Base-by-base conservation (phyloP, 92 coral and sea anemone genomes). In the Anthopleura xanthogrammica region DNA sequence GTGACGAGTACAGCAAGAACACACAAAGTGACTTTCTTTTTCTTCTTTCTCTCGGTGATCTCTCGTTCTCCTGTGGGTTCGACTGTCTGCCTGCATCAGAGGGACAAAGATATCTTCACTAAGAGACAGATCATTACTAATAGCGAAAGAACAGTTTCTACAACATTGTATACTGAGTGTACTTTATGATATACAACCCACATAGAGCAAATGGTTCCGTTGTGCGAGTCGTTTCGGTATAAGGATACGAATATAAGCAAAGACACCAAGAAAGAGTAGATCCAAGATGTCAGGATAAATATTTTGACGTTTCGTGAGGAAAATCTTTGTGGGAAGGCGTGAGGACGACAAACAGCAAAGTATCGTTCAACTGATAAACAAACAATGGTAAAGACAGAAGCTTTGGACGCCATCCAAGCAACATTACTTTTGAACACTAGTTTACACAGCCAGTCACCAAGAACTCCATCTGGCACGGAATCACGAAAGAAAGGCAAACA, bases 11-110 rank as follows among this genome's bases (percentile, higher is more conserved):
- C n/a, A n/a, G n/a, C n/a, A n/a, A n/a, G n/a, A n/a, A n/a, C n/a
- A n/a, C n/a, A n/a, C n/a, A n/a, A n/a, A n/a, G n/a, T n/a, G n/a
- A n/a, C n/a, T n/a, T n/a, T n/a, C 36, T 81, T 81, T 43, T 70
- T 68, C 77, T 46, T 81, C 77, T 81, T 81, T 70, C 66, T 81
- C 66, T 81, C 77, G 29, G 72, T 75, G 41, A 81, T 81, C 84
- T 50, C 65, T 70, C 84, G 72, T 22, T 23, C 42, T 70, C 48
- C 84, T 81, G 84, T 68, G 19, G 84, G 77, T 39, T 68, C 50
- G 24, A 70, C 64, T 50, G 84, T 81, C 22, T 81, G 77, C 42
- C 52, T 81, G 66, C 77, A 81, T 78, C 77, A 81, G 48, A 81
- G 23, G 55, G 77, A 81, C 19, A 71, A 12, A 68, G 19, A 66